phyloP scores from a whole-genome alignment of 2,113 vertebrate genomes.

The Origma solitaria region DNA sequence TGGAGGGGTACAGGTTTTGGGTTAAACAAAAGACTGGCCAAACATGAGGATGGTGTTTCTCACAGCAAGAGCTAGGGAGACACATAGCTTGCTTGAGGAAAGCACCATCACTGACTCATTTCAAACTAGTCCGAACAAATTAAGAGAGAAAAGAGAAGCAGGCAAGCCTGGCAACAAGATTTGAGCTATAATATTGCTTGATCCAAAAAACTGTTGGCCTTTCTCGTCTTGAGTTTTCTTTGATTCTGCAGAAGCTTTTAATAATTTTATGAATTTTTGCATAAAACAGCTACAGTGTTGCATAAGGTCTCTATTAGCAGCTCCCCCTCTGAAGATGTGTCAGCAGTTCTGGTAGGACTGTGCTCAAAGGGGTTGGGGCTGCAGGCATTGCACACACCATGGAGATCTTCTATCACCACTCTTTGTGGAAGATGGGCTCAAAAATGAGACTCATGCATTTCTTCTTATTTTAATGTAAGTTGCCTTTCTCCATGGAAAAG shows the following conservation, averaged over 20 bases:
- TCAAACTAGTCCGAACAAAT: slow-evolving; percentile 45
- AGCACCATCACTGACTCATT: slow-evolving; percentile 37
- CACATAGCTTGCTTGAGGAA: background rate
- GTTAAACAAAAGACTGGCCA: slow-evolving; percentile 5
- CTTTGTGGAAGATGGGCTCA: background rate
- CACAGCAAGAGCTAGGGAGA: background rate
- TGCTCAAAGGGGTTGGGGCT: background rate
- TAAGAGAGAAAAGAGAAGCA: slow-evolving; percentile 23
- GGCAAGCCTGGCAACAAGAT: slow-evolving; percentile 16
- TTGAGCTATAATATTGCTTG: background rate
- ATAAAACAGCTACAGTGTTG: slow-evolving; percentile 15
- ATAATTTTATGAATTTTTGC: slow-evolving; percentile 58
- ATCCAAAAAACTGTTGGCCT: slow-evolving; percentile 40
- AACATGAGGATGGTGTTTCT: background rate
- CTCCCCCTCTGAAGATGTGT: background rate
- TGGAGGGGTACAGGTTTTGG: background rate
- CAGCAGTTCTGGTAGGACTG: background rate
- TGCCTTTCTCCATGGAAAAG: background rate
- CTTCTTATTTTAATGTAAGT: background rate
- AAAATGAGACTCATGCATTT: background rate
- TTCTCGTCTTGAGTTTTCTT: slow-evolving; percentile 48
- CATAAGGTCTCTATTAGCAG: slow-evolving; percentile 44
- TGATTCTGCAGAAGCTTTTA: slow-evolving; percentile 58
- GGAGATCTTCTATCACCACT: background rate
- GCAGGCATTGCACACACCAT: background rate